A percentile compares a stretch with the other conserved stretches of the same genome.
Evolutionary conservation across 2,888 invertebrate species (phyloP).

Genomic region (Latrodectus hesperus): DNA sequence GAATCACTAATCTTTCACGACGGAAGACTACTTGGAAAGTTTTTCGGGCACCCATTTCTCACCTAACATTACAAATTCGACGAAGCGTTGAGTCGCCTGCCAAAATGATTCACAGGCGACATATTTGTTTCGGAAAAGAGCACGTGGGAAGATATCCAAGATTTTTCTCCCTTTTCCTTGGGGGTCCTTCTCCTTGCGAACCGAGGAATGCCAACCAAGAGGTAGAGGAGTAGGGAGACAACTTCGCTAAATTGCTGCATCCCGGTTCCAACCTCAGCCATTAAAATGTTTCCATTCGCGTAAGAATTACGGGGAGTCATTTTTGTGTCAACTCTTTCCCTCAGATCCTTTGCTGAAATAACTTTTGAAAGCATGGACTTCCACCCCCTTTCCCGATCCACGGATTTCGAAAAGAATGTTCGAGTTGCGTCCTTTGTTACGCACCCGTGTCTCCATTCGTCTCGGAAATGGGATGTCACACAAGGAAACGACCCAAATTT

Average conservation of each 20-base stretch:
- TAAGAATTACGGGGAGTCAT: conserved; percentile 1
- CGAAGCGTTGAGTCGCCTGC: conserved; percentile 64
- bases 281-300: not conserved
- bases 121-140: conserved; percentile 47
- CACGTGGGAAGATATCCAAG: conserved; percentile 40
- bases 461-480: not conserved
- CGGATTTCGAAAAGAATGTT: not conserved
- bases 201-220: conserved; percentile 19
- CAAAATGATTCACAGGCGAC: conserved; percentile 63
- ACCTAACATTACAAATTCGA: conserved; percentile 67
- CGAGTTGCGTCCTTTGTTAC: not conserved
- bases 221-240: not conserved
- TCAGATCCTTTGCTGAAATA: not conserved
- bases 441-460: not conserved
- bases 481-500: not conserved
- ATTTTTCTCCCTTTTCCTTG: conserved; percentile 26
- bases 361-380: not conserved
- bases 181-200: conserved; percentile 3
- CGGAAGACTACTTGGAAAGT: conserved; percentile 38
- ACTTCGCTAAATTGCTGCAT: conserved; percentile 26
- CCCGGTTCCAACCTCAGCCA: not conserved
- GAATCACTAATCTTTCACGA: conserved; percentile 51
- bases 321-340: not conserved
- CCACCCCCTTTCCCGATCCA: not conserved
- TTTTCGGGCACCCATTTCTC: conserved; percentile 55